These are phyloP conservation scores for Hypsibius dujardini DNA, from an alignment of 1,140 invertebrate genomes.

Conservation along the genomic window DNA sequence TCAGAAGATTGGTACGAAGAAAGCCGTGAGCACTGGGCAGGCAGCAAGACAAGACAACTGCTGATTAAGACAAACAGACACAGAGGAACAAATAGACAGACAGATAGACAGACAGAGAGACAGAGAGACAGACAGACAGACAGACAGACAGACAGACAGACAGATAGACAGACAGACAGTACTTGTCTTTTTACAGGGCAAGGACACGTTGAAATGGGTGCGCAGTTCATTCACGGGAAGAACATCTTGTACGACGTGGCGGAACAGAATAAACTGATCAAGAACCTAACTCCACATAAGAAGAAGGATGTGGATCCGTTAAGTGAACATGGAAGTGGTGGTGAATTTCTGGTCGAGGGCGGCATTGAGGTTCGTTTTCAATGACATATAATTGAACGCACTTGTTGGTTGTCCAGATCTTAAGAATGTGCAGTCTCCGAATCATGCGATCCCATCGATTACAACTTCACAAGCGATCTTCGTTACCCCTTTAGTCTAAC, in stretches of 20 bases:
- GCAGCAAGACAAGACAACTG: too few species aligned
- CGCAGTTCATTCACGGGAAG: slow-evolving; percentile 73
- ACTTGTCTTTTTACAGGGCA: slow-evolving; percentile 29
- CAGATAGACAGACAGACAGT: background rate
- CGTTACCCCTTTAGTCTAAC: background rate
- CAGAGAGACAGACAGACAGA: too few species aligned
- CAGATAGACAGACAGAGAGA: too few species aligned
- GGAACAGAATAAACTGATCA: slow-evolving; percentile 22
- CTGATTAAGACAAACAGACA: too few species aligned
- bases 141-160: too few species aligned
- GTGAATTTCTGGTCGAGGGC: background rate
- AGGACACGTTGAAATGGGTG: slow-evolving; percentile 54
- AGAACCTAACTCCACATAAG: slow-evolving; percentile 10
- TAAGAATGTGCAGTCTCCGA: too few species aligned
- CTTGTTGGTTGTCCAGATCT: too few species aligned
- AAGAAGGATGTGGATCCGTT: background rate
- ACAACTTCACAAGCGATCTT: background rate
- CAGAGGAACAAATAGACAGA: too few species aligned
- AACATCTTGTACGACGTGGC: slow-evolving; percentile 29
- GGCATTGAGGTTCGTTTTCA: background rate
- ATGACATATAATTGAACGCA: too few species aligned
- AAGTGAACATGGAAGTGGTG: slow-evolving; percentile 12
- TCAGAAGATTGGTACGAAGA: slow-evolving; percentile 20
- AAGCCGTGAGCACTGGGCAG: too few species aligned
- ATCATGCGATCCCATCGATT: too few species aligned